Base-by-base conservation (phyloP, 1,140 invertebrate genomes). In the Mylabris phalerata region DNA sequence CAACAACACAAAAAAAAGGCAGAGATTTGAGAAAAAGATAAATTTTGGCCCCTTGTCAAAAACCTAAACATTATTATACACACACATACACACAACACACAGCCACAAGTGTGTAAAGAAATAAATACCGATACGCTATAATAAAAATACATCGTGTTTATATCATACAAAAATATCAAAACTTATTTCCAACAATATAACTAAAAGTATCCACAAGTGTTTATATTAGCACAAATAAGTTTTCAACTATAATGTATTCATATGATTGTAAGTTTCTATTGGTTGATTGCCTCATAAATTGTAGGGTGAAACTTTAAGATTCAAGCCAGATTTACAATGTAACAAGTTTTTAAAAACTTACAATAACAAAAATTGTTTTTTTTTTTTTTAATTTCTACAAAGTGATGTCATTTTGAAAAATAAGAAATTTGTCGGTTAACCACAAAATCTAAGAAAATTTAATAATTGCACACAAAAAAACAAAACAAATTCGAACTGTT, bases 191-290 rank as follows among this genome's bases (percentile, higher is more conserved):
- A 11, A n/a, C 19, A 19, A 32, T 32, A 32, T 54, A 54, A 54
- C 51, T 54, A 54, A 54, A 54, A 46, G 51, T 54, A 54, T 54
- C 51, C 46, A 54, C 51, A 54, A 54, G 51, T 54, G 51, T 54
- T 45, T 54, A 38, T 11, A 45, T 42, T 54, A 11, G 51, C 11
- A 54, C 51, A 24, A 27, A 13, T 46, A n/a, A 9, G 42, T 9
- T 32, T 19, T 54, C 3, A 13, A 46, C 9, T 6, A 38, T 42
- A 38, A 45, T 11, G 51, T 54, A 54, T 54, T 54, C 51, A 54
- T 54, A 54, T 42, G 32, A 24, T 9, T 26, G 26, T 10, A 45
- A n/a, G 3, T 26, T 11, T 46, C 11, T 38, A 26, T 54, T 54
- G 51, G 51, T 32, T 32, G 6, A 42, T 27, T 45, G 27, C 38